These are phyloP conservation scores for Poecilobothrus nobilitatus DNA, from an alignment of 2,888 invertebrate genomes.

Conservation along the genomic window DNA sequence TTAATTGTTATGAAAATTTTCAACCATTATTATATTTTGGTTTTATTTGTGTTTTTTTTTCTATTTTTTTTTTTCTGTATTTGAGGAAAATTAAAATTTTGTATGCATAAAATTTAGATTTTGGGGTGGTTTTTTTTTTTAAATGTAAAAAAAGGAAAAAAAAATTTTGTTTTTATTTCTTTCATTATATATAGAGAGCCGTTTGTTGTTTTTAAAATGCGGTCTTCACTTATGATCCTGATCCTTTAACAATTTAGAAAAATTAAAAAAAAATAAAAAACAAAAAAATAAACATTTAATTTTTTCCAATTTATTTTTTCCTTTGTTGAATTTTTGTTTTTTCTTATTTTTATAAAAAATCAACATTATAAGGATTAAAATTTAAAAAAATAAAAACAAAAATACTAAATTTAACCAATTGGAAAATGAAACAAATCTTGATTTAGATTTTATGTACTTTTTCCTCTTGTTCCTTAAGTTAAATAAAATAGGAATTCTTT, in stretches of 20 bases:
- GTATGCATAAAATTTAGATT: slow-evolving; percentile 4
- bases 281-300: neutral
- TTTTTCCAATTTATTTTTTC: neutral
- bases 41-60: neutral
- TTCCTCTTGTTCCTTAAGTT: too few species aligned
- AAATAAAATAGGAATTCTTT: too few species aligned
- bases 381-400: neutral
- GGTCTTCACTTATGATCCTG: neutral
- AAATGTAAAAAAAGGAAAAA: too few species aligned
- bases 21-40: too few species aligned
- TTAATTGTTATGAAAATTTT: neutral
- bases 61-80: neutral
- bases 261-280: too few species aligned
- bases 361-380: neutral
- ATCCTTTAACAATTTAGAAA: neutral
- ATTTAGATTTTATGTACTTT: too few species aligned
- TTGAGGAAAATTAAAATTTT: neutral
- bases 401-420: neutral
- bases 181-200: too few species aligned
- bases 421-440: neutral
- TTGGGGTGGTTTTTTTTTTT: too few species aligned
- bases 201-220: neutral
- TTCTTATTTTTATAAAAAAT: too few species aligned
- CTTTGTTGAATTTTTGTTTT: neutral
- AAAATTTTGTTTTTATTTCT: too few species aligned